Base-by-base conservation (phyloP, 2,888 invertebrate genomes). In the Morpho helenor region DNA sequence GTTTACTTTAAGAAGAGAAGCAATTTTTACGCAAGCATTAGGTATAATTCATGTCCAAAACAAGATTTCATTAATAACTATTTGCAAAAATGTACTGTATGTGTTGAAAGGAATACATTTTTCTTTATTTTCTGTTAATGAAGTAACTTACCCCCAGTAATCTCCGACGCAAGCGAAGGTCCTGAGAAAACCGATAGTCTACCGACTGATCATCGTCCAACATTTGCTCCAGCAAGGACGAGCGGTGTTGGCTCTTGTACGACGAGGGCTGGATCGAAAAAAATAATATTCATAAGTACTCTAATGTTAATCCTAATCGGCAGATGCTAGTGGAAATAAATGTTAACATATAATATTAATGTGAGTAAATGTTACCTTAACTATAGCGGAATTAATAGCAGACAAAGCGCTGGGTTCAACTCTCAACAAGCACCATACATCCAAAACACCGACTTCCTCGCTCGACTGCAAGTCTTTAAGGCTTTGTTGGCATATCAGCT, bases 401-500 rank as follows among this genome's bases (percentile, higher is more conserved):
- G 70, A 64, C 58, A 72, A 44, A 4, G 66, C 43, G 9, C 66
- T 45, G 22, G 68, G 59, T 1, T 76, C 75, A 0, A 68, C 68
- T 0, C 73, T 65, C 61, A 84, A 68, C 68, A 71, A 65, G 66
- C 75, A 83, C 84, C 84, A 84, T 48, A 82, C 62, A 66, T 84
- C 84, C 23, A 84, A 65, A 39, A 84, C 80, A 3, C 84, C 84
- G 43, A 81, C 57, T 58, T 82, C 83, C 46, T 76, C 75, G 7
- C 72, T 49, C 7, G 16, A 40, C 40, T 49, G 40, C 41, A 49
- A 64, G 0, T 61, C 40, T 59, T 69, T 40, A 16, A 8, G n/a
- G 3, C 16, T 9, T 8, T 41, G 54, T 6, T 45, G 31, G 7
- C 45, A 42, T 3, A 52, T 48, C 63, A 75, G 59, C 8, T 63